phyloP scores from a whole-genome alignment of 2,888 invertebrate species.

The Cheilosia scutellata region DNA sequence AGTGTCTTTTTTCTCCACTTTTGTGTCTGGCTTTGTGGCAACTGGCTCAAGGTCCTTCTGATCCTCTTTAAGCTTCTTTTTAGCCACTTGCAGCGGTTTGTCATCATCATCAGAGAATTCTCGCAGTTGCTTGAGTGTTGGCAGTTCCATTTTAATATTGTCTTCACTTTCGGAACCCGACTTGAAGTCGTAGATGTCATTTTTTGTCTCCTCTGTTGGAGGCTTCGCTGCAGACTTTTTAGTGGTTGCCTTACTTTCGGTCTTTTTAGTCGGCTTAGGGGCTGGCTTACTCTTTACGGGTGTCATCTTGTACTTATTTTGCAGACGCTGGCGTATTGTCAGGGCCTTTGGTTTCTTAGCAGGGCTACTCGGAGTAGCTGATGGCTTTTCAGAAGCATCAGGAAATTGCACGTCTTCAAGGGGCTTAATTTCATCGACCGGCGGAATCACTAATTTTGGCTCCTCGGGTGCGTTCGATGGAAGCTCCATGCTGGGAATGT shows the following conservation, averaged over 20 bases:
- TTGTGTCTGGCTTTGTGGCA: slow-evolving; percentile 23
- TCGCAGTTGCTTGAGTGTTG: slow-evolving; percentile 81
- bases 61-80: slow-evolving; percentile 64
- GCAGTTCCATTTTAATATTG: slow-evolving; percentile 83
- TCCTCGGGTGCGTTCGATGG: background rate
- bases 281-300: slow-evolving; percentile 58
- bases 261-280: slow-evolving; percentile 45
- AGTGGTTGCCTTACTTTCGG: slow-evolving; percentile 23
- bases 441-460: background rate
- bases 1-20: slow-evolving; percentile 21
- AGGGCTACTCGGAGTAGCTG: slow-evolving; percentile 1
- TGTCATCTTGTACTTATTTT: slow-evolving; percentile 73
- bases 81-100: slow-evolving; percentile 79
- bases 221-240: slow-evolving; percentile 35
- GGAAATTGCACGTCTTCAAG: background rate
- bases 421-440: background rate
- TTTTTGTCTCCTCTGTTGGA: slow-evolving; percentile 41
- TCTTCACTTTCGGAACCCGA: slow-evolving; percentile 84
- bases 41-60: slow-evolving; percentile 6
- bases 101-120: slow-evolving; percentile 83
- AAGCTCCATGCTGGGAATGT: background rate
- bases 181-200: slow-evolving; percentile 83
- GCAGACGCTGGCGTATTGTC: slow-evolving; percentile 73
- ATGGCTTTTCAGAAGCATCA: background rate
- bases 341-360: slow-evolving; percentile 25